Conservation (phyloP, 2,113 vertebrate species). For the Zingel zingel region DNA sequence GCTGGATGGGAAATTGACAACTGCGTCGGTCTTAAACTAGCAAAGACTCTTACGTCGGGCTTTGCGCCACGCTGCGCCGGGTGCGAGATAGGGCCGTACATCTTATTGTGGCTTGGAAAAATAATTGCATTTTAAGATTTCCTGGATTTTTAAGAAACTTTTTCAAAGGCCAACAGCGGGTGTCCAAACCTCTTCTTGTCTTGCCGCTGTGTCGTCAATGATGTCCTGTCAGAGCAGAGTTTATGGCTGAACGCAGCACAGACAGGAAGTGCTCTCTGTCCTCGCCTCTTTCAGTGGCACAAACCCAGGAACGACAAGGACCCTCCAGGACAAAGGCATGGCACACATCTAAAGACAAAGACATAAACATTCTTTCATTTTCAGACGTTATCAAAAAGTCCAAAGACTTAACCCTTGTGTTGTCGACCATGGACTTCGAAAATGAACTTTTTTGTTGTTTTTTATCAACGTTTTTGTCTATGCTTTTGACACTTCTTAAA, state of each 20-base stretch:
- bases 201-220: slow-evolving; percentile 5
- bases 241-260: slow-evolving; percentile 73
- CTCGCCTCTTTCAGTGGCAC: slow-evolving; percentile 79
- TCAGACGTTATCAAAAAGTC: neutral
- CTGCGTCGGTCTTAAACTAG: too few species aligned
- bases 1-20: too few species aligned
- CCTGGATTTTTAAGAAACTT: neutral
- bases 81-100: too few species aligned
- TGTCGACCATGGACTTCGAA: too few species aligned
- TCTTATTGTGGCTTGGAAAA: neutral
- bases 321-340: slow-evolving; percentile 86
- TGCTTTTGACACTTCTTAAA: too few species aligned
- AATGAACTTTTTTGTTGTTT: too few species aligned
- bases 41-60: too few species aligned
- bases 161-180: neutral
- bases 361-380: neutral
- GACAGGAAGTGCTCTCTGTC: slow-evolving; percentile 84
- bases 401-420: neutral
- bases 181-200: slow-evolving; percentile 29
- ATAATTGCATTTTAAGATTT: neutral
- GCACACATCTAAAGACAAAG: slow-evolving; percentile 78
- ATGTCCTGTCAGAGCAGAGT: slow-evolving; percentile 59
- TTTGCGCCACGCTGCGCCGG: too few species aligned
- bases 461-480: too few species aligned
- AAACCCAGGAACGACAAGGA: slow-evolving; percentile 83